Base-by-base conservation (phyloP, 2,888 invertebrate genomes). In the Mesopsocus fuscifrons region DNA sequence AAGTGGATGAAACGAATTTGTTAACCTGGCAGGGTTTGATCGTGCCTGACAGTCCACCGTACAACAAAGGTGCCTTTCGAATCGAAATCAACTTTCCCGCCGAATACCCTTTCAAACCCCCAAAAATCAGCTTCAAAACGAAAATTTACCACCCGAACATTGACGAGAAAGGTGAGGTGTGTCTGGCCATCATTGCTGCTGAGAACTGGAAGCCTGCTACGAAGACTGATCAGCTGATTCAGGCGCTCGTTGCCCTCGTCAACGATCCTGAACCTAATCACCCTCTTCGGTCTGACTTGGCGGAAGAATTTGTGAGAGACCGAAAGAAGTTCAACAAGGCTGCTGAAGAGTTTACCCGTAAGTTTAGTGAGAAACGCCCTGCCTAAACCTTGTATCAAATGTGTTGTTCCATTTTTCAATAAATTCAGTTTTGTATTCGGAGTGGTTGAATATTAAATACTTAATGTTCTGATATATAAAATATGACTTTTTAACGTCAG, bases 191-290 rank as follows among this genome's bases (percentile, higher is more conserved):
- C 45, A 68, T 72, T 48, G 64, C 63, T 50, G 63, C 72, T 18
- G 73, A 74, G 50, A 69, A 74, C 54, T 74, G 74, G 74, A 75
- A 75, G 54, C 74, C 74, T 22, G 73, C 74, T 15, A 74, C 72
- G 6, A 70, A 70, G 57, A 71, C 72, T 34, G 71, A 72, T 52
- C 72, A 74, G 68, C 71, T 74, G 33, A 64, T 74, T 49, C 64
- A 69, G 53, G 64, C 71, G 5, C 57, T 74, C 48, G 60, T 72
- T 35, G 64, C 65, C 17, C 58, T 74, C 49, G 68, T 74, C 42
- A 65, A 71, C 50, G 69, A 71, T 47, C 74, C 74, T 5, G 73
- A 74, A 52, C 71, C 72, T 2, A 72, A 72, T 46, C 74, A 74
- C 56, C 72, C 74, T 4, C 59, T 74, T 15, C 59, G 74, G 43